Evolutionary conservation across 2,113 vertebrate species (phyloP).

Genomic region (Triplophysa rosa): DNA sequence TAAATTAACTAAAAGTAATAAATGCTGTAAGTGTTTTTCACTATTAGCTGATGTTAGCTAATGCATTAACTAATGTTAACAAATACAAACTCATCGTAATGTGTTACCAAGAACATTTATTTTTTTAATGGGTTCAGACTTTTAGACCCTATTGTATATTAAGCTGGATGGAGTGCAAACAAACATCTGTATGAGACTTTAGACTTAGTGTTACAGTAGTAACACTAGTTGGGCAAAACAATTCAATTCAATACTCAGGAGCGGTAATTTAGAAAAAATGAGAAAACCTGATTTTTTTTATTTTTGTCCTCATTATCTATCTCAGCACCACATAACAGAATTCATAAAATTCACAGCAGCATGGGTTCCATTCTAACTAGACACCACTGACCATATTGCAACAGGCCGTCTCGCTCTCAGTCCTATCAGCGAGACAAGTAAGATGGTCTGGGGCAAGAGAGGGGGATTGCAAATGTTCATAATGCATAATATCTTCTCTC

Average conservation of each 20-base stretch:
- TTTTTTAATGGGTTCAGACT: too few species aligned
- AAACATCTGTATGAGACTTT: constrained; percentile 15
- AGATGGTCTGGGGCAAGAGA: constrained; percentile 26
- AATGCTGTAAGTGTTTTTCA: too few species aligned
- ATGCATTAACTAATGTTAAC: too few species aligned
- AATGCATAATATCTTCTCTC: constrained; percentile 71
- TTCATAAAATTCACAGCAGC: constrained; percentile 19
- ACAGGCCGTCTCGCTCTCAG: constrained; percentile 1
- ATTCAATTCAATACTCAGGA: neutral
- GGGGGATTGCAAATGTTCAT: constrained; percentile 60
- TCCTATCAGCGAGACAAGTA: constrained; percentile 30
- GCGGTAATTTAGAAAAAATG: too few species aligned
- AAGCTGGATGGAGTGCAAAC: neutral
- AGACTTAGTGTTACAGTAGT: neutral
- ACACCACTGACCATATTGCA: constrained; percentile 32
- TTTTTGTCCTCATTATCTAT: constrained; percentile 23
- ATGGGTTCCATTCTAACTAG: constrained; percentile 26
- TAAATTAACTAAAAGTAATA: too few species aligned
- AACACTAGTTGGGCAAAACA: neutral
- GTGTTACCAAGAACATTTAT: too few species aligned
- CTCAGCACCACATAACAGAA: neutral
- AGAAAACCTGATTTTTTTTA: too few species aligned
- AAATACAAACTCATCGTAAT: too few species aligned
- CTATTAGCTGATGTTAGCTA: too few species aligned
- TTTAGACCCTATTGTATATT: too few species aligned